Percentiles rank a stretch among this genome's conserved stretches.
Conservation (phyloP, 2,797 vertebrate genomes). For the Synanceia verrucosa region DNA sequence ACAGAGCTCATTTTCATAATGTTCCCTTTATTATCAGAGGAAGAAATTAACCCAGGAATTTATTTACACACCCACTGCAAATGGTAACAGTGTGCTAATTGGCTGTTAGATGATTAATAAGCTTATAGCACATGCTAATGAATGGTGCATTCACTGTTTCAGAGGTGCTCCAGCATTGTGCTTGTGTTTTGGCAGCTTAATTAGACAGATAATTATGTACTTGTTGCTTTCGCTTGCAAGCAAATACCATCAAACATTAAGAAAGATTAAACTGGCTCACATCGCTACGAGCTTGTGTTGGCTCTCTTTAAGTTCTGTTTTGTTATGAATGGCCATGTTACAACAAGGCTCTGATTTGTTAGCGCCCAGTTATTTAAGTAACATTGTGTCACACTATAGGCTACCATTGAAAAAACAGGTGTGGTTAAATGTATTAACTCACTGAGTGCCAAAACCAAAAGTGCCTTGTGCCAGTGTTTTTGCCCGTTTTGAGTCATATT, state of each 20-base stretch:
- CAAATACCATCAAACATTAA: conserved; percentile 96
- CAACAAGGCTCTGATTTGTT: conserved; percentile 2
- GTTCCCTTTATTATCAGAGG: conserved; percentile 99
- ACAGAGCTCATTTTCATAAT: conserved; percentile 99
- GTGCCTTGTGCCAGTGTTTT: too few species aligned
- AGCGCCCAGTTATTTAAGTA: background rate
- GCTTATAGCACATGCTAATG: conserved; percentile 99
- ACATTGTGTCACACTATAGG: background rate
- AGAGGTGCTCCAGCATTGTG: conserved; percentile 94
- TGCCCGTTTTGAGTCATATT: too few species aligned
- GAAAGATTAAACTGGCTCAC: conserved; percentile 90
- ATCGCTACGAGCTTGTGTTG: conserved; percentile 74
- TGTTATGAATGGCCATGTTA: conserved; percentile 26
- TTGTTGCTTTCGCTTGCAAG: conserved; percentile 95
- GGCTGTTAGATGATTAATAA: conserved; percentile 99
- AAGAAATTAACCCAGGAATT: conserved; percentile 99
- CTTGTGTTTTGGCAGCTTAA: conserved; percentile 98
- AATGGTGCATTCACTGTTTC: conserved; percentile 92
- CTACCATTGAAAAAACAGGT: background rate
- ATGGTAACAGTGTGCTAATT: conserved; percentile 99
- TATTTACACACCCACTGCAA: conserved; percentile 99
- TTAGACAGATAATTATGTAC: conserved; percentile 99
- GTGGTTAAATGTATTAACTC: too few species aligned
- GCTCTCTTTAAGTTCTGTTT: conserved; percentile 37
- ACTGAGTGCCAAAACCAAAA: too few species aligned